These are phyloP conservation scores for Ictidomys tridecemlineatus DNA, from an alignment of 2,113 vertebrate genomes.

Conservation along the genomic window DNA sequence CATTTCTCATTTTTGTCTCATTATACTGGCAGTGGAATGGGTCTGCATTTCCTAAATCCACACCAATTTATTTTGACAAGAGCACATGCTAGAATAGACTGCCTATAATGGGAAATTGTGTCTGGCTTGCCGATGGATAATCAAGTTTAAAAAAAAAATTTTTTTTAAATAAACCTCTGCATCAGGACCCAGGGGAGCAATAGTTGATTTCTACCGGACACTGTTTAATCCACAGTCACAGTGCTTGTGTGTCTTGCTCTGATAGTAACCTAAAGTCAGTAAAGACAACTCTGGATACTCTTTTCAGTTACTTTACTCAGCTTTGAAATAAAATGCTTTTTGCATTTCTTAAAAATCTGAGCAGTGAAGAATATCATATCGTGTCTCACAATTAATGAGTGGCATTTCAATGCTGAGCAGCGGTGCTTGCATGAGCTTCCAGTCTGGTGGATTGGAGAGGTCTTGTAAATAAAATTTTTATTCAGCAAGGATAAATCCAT, in stretches of 20 bases:
- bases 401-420: conserved; percentile 53
- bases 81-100: not conserved
- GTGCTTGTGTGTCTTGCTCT: not conserved
- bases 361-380: not conserved
- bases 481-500: conserved; percentile 52
- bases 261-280: not conserved
- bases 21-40: not conserved
- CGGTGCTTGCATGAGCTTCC: not conserved
- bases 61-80: not conserved
- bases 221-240: not conserved
- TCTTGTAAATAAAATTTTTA: conserved; percentile 56
- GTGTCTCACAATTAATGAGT: conserved; percentile 51
- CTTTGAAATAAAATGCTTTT: conserved; percentile 47
- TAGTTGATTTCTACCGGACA: not conserved
- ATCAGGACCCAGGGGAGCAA: not conserved
- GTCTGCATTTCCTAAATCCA: not conserved
- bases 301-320: not conserved
- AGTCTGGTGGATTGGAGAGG: not conserved
- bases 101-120: not conserved
- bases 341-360: conserved; percentile 54
- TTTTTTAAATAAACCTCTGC: not conserved
- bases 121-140: not conserved
- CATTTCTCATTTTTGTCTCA: not conserved
- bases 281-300: not conserved
- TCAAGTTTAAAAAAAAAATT: not conserved